Evolutionary conservation across 30 jellyfish, hydroid and myxozoan species (phyloP).

Genomic region (Turritopsis rubra): DNA sequence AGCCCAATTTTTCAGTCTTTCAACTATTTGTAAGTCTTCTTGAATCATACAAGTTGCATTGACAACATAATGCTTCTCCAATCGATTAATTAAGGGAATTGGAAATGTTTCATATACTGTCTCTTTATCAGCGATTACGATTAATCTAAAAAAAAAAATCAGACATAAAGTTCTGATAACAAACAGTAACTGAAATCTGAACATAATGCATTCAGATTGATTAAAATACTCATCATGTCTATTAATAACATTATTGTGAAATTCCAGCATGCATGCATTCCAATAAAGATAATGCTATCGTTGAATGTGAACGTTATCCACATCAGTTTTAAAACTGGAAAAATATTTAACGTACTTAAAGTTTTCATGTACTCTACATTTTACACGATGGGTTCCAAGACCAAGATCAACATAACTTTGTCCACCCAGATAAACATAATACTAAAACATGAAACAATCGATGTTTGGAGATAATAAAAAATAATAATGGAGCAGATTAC

Average conservation of each 20-base stretch:
- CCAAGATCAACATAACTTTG: slow-evolving; percentile 73
- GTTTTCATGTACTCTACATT: slow-evolving; percentile 73
- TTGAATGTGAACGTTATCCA: too few relatives aligned
- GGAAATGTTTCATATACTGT: slow-evolving; percentile 64
- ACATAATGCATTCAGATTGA: too few relatives aligned
- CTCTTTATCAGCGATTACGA: slow-evolving; percentile 65
- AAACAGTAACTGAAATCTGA: too few relatives aligned
- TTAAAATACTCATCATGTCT: too few relatives aligned
- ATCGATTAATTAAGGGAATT: slow-evolving; percentile 71
- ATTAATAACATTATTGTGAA: too few relatives aligned
- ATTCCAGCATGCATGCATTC: too few relatives aligned
- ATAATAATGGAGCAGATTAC: too few relatives aligned
- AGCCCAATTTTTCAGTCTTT: slow-evolving; percentile 39
- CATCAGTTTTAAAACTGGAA: too few relatives aligned
- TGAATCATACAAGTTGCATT: slow-evolving; percentile 37
- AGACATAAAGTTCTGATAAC: too few relatives aligned
- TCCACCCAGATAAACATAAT: slow-evolving; percentile 63
- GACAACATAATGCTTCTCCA: slow-evolving; percentile 66
- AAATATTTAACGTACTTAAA: slow-evolving; percentile 37
- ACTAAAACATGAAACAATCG: slow-evolving; percentile 23
- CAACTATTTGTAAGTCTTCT: slow-evolving; percentile 13
- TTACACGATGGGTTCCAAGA: slow-evolving; percentile 69
- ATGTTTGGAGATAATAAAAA: background rate
- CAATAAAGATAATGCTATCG: too few relatives aligned
- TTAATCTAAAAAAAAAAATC: too few relatives aligned